Percentiles rank a stretch among this genome's conserved stretches.
These are phyloP conservation scores for Atherinosoma microstoma DNA, from an alignment of 2,797 vertebrate genomes.

Conservation along the genomic window DNA sequence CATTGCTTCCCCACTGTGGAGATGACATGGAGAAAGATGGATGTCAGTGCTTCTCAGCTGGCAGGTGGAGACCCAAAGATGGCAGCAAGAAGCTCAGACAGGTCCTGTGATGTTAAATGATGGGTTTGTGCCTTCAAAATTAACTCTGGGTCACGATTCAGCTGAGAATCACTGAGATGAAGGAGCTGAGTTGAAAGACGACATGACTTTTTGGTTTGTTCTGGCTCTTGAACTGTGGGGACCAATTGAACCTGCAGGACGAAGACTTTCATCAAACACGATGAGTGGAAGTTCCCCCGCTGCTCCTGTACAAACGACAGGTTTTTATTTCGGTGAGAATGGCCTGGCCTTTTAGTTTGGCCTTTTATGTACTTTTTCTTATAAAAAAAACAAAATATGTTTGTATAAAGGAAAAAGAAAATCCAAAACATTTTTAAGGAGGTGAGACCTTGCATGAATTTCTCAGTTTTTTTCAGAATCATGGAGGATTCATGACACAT, in stretches of 20 bases:
- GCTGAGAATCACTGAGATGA: slow-evolving; percentile 50
- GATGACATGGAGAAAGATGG: slow-evolving; percentile 9
- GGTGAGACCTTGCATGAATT: slow-evolving; percentile 75
- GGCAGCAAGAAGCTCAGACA: slow-evolving; percentile 19
- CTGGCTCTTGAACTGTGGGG: slow-evolving; percentile 34
- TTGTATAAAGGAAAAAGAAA: slow-evolving; percentile 57
- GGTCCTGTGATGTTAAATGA: background rate
- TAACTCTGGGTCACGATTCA: slow-evolving; percentile 39
- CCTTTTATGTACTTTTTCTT: slow-evolving; percentile 49
- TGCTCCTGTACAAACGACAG: slow-evolving; percentile 34
- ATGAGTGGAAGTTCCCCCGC: slow-evolving; percentile 30
- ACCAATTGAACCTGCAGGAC: slow-evolving; percentile 41
- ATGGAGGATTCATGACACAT: slow-evolving; percentile 7
- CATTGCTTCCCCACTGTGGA: slow-evolving; percentile 17
- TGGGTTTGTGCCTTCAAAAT: slow-evolving; percentile 21
- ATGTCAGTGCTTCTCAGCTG: slow-evolving; percentile 59
- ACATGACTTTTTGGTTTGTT: slow-evolving; percentile 1
- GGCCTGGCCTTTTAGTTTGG: slow-evolving; percentile 40
- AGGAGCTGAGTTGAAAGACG: background rate
- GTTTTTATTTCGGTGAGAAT: slow-evolving; percentile 45
- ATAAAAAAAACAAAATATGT: slow-evolving; percentile 54
- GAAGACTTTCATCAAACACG: slow-evolving; percentile 3
- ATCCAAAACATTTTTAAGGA: slow-evolving; percentile 51
- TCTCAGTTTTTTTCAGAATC: slow-evolving; percentile 80
- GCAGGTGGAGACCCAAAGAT: slow-evolving; percentile 34